Conservation (phyloP, 2,113 vertebrate species). For the Sylvia atricapilla region DNA sequence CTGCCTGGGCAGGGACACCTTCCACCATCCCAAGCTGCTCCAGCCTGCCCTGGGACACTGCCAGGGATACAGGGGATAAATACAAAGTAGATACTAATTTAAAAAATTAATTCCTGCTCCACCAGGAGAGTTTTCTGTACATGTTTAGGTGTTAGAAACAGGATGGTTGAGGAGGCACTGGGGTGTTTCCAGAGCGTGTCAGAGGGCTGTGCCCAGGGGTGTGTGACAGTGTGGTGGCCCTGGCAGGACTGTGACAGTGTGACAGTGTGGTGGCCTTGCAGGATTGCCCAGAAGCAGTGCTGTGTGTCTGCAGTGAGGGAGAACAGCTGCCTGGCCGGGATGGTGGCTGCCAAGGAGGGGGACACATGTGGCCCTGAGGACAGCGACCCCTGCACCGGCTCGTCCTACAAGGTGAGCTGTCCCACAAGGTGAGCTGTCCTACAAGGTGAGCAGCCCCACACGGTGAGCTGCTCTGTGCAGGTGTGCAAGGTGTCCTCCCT, state of each 20-base stretch:
- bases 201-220: no score
- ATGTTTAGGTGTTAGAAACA: background rate
- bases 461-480: background rate
- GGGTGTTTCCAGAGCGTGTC: background rate
- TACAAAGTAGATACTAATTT: background rate
- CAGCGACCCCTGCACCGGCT: conserved; percentile 70
- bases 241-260: background rate
- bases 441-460: background rate
- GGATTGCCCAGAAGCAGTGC: conserved; percentile 86
- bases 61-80: background rate
- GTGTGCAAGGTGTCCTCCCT: fast-evolving
- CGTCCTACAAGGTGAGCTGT: conserved; percentile 72
- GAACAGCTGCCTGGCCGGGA: conserved; percentile 83
- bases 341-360: conserved; percentile 81
- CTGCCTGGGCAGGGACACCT: background rate
- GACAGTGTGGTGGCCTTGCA: conserved; percentile 28
- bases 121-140: background rate
- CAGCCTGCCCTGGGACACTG: background rate
- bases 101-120: background rate
- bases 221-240: background rate
- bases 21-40: background rate
- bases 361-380: conserved; percentile 73
- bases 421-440: conserved; percentile 71
- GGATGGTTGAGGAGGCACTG: background rate
- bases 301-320: conserved; percentile 82